phyloP scores from a whole-genome alignment of 2,888 invertebrate species.

The Epinotia bilunana region DNA sequence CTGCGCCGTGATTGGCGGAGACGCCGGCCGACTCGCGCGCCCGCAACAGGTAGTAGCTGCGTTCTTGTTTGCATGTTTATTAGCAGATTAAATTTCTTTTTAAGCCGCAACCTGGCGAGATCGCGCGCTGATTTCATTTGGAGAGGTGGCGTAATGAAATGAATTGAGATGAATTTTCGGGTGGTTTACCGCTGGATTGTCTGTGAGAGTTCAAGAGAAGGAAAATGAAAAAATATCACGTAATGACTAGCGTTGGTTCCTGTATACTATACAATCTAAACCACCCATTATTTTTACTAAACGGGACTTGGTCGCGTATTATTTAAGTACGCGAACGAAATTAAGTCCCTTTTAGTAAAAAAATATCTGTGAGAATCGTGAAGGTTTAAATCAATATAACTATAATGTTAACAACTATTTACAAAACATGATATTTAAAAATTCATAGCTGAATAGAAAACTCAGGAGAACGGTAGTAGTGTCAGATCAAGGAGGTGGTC shows the following conservation, averaged over 20 bases:
- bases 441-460: too few relatives aligned
- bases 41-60: constrained; percentile 83
- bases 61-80: constrained; percentile 83
- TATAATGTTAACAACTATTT: too few relatives aligned
- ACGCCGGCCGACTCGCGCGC: constrained; percentile 74
- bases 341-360: too few relatives aligned
- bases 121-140: constrained; percentile 68
- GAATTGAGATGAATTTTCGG: constrained; percentile 35
- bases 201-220: background rate
- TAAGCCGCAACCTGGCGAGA: constrained; percentile 72
- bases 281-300: too few relatives aligned
- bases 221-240: background rate
- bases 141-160: constrained; percentile 45
- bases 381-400: too few relatives aligned
- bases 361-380: too few relatives aligned
- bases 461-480: too few relatives aligned
- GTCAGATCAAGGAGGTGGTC: too few relatives aligned
- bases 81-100: constrained; percentile 83
- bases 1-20: constrained; percentile 74
- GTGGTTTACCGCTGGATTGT: constrained; percentile 15
- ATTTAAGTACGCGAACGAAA: too few relatives aligned
- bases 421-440: too few relatives aligned
- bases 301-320: too few relatives aligned
- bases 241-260: background rate
- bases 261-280: background rate